Evolutionary conservation across 2,113 vertebrate species (phyloP), one percentile per base, ranked within the genome.

Genomic region (Herpetotheres cachinnans): DNA sequence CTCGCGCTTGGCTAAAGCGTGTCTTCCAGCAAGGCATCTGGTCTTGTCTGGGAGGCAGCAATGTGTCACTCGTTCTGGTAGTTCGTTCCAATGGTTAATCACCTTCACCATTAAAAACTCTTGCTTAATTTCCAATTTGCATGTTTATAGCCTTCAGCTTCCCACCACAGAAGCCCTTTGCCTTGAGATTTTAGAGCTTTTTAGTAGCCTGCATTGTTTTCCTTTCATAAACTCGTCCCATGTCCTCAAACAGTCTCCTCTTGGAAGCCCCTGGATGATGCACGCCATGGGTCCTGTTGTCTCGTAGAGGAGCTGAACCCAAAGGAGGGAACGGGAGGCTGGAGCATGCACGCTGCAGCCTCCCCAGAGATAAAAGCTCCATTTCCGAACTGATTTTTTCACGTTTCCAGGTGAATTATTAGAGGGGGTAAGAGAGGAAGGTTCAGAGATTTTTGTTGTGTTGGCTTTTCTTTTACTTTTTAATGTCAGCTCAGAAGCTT

Each of bases 201-300:
- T 65, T 6, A 42, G 30, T 13, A 82, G n/a, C 12, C 27, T 69
- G 34, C 0, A 1, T 49, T 1, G 2, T n/a, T 86, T 76, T 79
- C 11, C 22, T 95, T 36, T 27, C 55, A 19, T 34, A 30, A 92
- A 46, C 16, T 74, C n/a, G n/a, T 49, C 24, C 40, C 11, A 0
- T 47, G 47, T 44, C 61, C 58, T 67, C 47, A 21, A 10, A 29
- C 2, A 29, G 32, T 8, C 15, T 46, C 44, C 49, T 69, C 49
- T 49, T 13, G 58, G 74, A 30, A 11, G 6, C 17, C 32, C 44
- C n/a, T 15, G 42, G 49, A 19, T 44, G 67, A 9, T 29, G 58
- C 74, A 5, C 0, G 0, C 30, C 1, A 0, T 6, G 8, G 65
- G 22, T 63, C 44, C 46, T 32, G 49, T 26, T 20, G 27, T 32